Evolutionary conservation across 2,888 invertebrate species (phyloP), one percentile per base, ranked within the genome.

Genomic region (Choreutis nemorana): DNA sequence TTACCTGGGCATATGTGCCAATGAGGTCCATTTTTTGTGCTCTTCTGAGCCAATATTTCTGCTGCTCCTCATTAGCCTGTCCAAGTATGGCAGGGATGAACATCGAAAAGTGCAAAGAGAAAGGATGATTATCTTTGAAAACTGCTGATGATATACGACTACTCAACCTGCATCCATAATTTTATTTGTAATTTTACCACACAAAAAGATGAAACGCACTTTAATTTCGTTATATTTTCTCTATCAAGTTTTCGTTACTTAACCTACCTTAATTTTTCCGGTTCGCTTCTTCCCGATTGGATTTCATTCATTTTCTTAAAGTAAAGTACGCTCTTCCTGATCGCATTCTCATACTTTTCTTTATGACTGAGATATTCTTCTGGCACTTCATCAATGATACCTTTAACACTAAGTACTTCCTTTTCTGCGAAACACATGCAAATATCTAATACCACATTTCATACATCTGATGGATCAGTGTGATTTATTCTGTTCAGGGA

Each of bases 1-100:
- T 26, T 58, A 89, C 90, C 83, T 90, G 97, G 14, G 95, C 96
- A 59, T 97, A 97, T 7, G 96, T 95, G 32, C 97, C 96, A 45
- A 96, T 85, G 26, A 97, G 90, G 42, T 88, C 84, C 54, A 87
- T 87, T 28, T 84, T 84, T 79, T 87, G 85, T 1, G 93, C 91
- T 46, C 84, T 84, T 23, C 86, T 81, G 32, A 94, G 70, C 96
- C 96, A 97, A 50, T 89, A 83, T 4, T 84, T 84, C 62, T 88
- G 87, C 59, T 97, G 97, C 30, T 94, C 89, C 21, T 88, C 79
- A 2, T 89, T 87, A n/a, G 87, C 93, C 58, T 94, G 94, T 0
- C 91, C 91, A 77, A 90, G 80, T 26, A 97, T 73, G 0, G 94
- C 84, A 0, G 94, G 93, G 26, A 94, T 81, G 55, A 97, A 96